A percentile compares a stretch with the other conserved stretches of the same genome.
Evolutionary conservation across 2,888 invertebrate species (phyloP).

Genomic region (Chrysomela aeneicollis): DNA sequence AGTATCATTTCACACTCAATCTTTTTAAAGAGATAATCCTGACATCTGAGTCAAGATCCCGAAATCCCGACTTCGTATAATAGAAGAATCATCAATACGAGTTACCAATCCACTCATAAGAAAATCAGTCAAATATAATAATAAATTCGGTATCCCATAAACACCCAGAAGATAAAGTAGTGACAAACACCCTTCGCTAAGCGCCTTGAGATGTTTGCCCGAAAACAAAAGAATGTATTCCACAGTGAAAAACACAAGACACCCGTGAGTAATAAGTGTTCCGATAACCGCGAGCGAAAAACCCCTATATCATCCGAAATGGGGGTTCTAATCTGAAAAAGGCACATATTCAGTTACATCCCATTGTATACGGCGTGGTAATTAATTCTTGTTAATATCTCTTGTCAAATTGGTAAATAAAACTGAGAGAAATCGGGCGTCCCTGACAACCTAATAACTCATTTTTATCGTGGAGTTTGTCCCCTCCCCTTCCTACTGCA

Average conservation of each 20-base stretch:
- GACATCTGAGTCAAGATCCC: too few species aligned
- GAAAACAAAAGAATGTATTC: constrained; percentile 17
- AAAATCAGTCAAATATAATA: too few species aligned
- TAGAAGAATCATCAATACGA: too few species aligned
- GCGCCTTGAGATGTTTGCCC: not conserved
- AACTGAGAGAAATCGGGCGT: constrained; percentile 37
- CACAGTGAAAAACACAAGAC: constrained; percentile 8
- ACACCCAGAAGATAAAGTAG: not conserved
- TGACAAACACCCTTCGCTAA: not conserved
- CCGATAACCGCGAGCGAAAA: constrained; percentile 19
- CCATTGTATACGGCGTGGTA: constrained; percentile 23
- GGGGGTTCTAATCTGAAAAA: constrained; percentile 23
- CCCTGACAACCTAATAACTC: constrained; percentile 36
- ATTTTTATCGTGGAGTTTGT: constrained; percentile 33
- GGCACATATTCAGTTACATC: constrained; percentile 30
- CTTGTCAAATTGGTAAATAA: constrained; percentile 40
- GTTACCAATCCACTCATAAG: too few species aligned
- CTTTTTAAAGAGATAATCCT: too few species aligned
- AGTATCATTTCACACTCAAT: too few species aligned
- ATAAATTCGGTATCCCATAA: not conserved
- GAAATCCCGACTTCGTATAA: too few species aligned
- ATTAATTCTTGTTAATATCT: constrained; percentile 40
- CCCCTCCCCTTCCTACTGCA: constrained; percentile 23
- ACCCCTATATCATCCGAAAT: constrained; percentile 15
- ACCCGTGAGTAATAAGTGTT: constrained; percentile 19